Percentiles rank a stretch among this genome's conserved stretches.
Evolutionary conservation across 2,113 vertebrate species (phyloP).

Genomic region (Phalacrocorax brasilianus): DNA sequence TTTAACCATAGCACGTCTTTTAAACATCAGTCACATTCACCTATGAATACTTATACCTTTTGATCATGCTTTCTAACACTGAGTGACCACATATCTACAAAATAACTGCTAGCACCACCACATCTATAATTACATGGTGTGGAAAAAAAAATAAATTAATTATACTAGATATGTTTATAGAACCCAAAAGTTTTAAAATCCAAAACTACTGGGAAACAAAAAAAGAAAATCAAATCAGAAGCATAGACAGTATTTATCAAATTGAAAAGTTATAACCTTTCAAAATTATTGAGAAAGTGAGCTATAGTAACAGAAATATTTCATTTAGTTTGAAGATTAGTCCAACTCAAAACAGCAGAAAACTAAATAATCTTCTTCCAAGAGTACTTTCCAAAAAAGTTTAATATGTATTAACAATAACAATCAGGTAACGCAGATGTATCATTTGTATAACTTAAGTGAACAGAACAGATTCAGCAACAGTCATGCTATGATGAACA

Average conservation of each 20-base stretch:
- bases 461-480: background rate
- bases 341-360: background rate
- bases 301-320: background rate
- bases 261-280: background rate
- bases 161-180: background rate
- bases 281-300: background rate
- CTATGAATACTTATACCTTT: background rate
- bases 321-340: background rate
- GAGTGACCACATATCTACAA: background rate
- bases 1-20: background rate
- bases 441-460: background rate
- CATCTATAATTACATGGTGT: fast-evolving
- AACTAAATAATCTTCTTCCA: background rate
- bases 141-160: fast-evolving
- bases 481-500: background rate
- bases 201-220: background rate
- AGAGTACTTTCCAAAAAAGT: background rate
- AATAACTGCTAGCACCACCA: background rate
- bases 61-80: background rate
- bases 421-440: background rate
- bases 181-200: background rate
- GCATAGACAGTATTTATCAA: background rate
- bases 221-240: background rate
- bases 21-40: background rate
- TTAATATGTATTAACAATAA: background rate